These are phyloP conservation scores for Tenrec ecaudatus DNA, from an alignment of 2,113 vertebrate genomes.

Conservation along the genomic window DNA sequence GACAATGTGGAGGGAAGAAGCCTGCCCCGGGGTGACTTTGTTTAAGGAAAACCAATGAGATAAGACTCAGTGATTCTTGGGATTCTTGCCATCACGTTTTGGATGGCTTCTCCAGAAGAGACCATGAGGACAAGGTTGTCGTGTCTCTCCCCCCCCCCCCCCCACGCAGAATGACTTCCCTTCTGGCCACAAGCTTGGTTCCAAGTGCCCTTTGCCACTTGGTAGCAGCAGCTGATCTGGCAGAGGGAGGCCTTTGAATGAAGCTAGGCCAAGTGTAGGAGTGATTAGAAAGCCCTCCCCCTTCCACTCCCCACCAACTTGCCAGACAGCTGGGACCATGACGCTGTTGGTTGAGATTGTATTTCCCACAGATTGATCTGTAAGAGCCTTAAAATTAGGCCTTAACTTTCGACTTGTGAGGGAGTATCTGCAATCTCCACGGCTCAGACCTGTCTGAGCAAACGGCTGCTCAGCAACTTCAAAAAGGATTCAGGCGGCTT, in stretches of 20 bases:
- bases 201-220: conserved; percentile 19
- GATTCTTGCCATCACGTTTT: neutral
- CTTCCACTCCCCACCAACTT: neutral
- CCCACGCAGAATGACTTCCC: neutral
- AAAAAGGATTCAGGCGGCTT: conserved; percentile 65
- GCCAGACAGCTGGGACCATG: neutral
- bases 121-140: neutral
- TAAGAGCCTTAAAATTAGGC: conserved; percentile 66
- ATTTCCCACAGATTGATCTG: conserved; percentile 34
- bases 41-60: neutral
- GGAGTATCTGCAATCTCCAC: conserved; percentile 46
- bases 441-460: conserved; percentile 59
- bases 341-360: neutral
- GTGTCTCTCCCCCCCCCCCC: too few species aligned
- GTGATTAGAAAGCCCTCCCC: neutral
- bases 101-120: conserved; percentile 7
- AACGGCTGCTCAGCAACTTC: conserved; percentile 69
- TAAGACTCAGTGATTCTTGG: neutral
- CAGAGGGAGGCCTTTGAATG: conserved; percentile 29
- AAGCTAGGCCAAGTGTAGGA: neutral
- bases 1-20: neutral
- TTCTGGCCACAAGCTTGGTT: conserved; percentile 37
- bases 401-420: conserved; percentile 61
- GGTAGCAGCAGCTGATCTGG: conserved; percentile 25
- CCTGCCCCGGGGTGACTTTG: neutral